These are phyloP conservation scores for Ectemnius cavifrons DNA, from an alignment of 2,888 invertebrate species.

Conservation along the genomic window DNA sequence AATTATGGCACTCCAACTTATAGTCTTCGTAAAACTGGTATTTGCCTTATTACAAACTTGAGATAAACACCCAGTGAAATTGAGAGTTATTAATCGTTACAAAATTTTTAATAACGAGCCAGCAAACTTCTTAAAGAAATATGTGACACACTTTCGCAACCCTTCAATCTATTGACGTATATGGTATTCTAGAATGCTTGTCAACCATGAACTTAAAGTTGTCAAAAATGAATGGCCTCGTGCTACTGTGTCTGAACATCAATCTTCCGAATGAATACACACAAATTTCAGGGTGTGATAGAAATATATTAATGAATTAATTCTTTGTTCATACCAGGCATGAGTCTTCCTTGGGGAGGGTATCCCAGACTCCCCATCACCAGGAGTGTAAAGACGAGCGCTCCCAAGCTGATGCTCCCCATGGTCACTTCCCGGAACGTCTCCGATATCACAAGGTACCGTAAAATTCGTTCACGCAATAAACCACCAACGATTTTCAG, in stretches of 20 bases:
- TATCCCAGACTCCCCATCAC: conserved; percentile 69
- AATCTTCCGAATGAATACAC: too few relatives aligned
- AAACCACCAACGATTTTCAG: not conserved
- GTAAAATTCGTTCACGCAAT: not conserved
- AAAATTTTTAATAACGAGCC: too few relatives aligned
- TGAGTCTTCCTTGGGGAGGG: conserved; percentile 71
- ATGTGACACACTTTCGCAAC: too few relatives aligned
- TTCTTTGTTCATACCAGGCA: conserved; percentile 63
- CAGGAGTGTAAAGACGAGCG: conserved; percentile 37
- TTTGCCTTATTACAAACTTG: conserved; percentile 4
- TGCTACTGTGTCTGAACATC: not conserved
- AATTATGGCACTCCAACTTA: conserved; percentile 28
- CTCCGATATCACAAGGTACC: not conserved
- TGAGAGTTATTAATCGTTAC: too few relatives aligned
- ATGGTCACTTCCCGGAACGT: conserved; percentile 55
- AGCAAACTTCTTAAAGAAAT: too few relatives aligned
- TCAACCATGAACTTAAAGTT: conserved; percentile 57
- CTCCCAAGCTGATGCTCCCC: conserved; percentile 49
- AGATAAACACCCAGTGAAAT: too few relatives aligned
- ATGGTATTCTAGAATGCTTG: conserved; percentile 22
- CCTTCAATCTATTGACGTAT: too few relatives aligned
- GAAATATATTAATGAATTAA: too few relatives aligned
- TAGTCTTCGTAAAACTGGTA: conserved; percentile 24
- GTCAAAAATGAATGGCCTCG: not conserved
- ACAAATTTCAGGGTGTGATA: too few relatives aligned